Conservation (phyloP, 2,888 invertebrate genomes). For the Apocheima hispidaria region DNA sequence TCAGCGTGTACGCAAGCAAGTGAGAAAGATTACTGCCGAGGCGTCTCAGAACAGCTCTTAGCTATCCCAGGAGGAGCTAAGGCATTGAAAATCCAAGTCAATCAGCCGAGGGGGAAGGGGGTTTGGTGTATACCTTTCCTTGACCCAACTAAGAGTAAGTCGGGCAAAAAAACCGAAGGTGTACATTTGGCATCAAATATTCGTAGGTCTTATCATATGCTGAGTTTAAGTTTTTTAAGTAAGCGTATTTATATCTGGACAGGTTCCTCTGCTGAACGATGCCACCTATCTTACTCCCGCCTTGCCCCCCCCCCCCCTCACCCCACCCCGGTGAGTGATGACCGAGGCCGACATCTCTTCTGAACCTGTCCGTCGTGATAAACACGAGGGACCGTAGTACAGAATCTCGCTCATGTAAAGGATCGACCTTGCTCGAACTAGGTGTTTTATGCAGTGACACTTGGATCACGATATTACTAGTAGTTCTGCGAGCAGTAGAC, state of each 20-base stretch:
- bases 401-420: neutral
- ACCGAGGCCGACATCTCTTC: conserved; percentile 17
- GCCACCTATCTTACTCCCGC: conserved; percentile 7
- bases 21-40: no score
- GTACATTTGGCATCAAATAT: neutral
- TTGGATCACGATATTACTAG: no score
- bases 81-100: no score
- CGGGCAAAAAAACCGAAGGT: neutral
- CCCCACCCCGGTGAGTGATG: conserved; percentile 8
- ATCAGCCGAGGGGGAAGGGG: no score
- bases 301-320: neutral
- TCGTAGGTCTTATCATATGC: neutral
- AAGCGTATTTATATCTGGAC: conserved; percentile 10
- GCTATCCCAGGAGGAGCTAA: no score
- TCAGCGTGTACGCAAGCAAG: no score
- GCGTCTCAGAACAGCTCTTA: no score
- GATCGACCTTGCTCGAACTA: conserved; percentile 7
- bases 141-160: no score
- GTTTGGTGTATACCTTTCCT: no score
- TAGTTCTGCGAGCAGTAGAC: no score
- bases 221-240: conserved; percentile 1
- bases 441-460: neutral
- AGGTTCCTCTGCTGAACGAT: conserved; percentile 12
- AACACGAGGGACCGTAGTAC: conserved; percentile 19
- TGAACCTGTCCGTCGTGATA: conserved; percentile 15